phyloP scores from a whole-genome alignment of 2,113 vertebrate genomes.

The Pelecanus crispus region DNA sequence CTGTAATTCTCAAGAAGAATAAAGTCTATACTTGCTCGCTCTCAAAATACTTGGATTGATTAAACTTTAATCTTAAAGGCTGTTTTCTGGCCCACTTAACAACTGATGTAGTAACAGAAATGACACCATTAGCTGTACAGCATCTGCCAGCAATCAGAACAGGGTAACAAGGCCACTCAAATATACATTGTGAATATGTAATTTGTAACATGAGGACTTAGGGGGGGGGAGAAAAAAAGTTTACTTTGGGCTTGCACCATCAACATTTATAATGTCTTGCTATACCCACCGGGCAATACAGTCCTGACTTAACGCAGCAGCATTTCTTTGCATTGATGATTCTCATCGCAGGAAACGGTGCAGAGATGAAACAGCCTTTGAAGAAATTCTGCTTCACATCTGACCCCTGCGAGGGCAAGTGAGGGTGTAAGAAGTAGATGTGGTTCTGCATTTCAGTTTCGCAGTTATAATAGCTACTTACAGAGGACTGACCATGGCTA shows the following conservation, averaged over 20 bases:
- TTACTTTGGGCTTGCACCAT: neutral
- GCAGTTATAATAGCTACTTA: neutral
- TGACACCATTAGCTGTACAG: neutral
- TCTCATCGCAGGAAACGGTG: accelerated
- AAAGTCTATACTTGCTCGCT: neutral
- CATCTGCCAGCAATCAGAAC: neutral
- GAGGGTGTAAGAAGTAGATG: neutral
- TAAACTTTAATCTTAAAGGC: slow-evolving; percentile 39
- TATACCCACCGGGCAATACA: neutral
- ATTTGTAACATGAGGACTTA: neutral
- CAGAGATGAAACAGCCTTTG: neutral
- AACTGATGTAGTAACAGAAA: slow-evolving; percentile 11
- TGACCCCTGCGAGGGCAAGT: accelerated
- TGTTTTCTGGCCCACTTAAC: slow-evolving; percentile 43
- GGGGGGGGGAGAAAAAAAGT: no score
- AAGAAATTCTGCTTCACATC: neutral
- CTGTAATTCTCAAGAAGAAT: neutral
- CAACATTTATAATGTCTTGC: neutral
- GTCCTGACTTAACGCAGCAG: accelerated
- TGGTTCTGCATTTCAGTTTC: neutral
- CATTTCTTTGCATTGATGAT: neutral
- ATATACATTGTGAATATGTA: neutral
- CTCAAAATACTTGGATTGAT: neutral
- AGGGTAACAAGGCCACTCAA: neutral
- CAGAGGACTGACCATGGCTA: neutral